phyloP scores from a whole-genome alignment of 2,113 vertebrate species.

The Falco punctatus region DNA sequence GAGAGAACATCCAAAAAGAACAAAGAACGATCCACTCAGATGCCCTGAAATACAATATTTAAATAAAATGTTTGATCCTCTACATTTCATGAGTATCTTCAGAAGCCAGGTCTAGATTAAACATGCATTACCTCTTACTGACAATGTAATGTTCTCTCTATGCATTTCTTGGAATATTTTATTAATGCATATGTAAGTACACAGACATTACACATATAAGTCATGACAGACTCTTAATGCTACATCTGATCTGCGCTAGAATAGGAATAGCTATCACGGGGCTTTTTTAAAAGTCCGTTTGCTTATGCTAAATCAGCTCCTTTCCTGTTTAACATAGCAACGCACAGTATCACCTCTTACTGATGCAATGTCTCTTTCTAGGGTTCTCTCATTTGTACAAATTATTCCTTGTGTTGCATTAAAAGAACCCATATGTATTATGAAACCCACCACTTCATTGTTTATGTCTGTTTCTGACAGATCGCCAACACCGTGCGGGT shows the following conservation, averaged over 20 bases:
- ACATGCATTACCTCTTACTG: constrained; percentile 19
- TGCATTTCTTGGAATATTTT: constrained; percentile 25
- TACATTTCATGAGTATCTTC: neutral
- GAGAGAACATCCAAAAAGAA: constrained; percentile 62
- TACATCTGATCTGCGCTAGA: neutral
- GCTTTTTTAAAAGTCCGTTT: neutral
- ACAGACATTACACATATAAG: constrained; percentile 4
- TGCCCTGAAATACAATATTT: constrained; percentile 46
- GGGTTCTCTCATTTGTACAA: neutral
- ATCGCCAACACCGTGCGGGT: neutral
- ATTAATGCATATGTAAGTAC: neutral
- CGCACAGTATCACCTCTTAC: neutral
- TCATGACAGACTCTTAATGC: neutral
- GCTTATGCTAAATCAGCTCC: constrained; percentile 11
- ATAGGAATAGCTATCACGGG: constrained; percentile 13
- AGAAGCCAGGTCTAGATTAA: constrained; percentile 16
- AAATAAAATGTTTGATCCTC: constrained; percentile 31
- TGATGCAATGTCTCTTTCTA: neutral
- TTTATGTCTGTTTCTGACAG: neutral
- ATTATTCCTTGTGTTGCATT: neutral
- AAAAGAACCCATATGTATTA: neutral
- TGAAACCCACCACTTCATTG: neutral
- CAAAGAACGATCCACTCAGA: constrained; percentile 53
- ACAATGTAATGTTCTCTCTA: constrained; percentile 20
- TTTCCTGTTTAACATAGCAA: neutral